phyloP scores from a whole-genome alignment of 2,888 invertebrate species.

The Drosophila melanocephala region DNA sequence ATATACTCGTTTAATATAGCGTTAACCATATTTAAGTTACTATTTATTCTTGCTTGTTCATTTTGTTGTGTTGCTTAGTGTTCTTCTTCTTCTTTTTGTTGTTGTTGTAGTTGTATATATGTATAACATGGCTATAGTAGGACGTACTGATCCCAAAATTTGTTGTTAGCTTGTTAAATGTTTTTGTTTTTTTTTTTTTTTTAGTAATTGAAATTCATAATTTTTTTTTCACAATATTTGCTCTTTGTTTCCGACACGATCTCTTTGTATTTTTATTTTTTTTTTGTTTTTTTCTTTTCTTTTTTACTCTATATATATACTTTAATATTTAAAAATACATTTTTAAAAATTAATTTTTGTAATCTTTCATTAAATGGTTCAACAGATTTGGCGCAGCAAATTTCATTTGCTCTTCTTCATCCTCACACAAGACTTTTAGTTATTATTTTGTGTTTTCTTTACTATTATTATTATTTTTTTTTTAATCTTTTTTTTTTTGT shows the following conservation, averaged over 20 bases:
- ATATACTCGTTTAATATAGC: conserved; percentile 62
- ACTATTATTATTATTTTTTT: conserved; percentile 19
- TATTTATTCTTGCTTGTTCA: conserved; percentile 63
- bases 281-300: conserved; percentile 51
- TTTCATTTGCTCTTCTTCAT: conserved; percentile 73
- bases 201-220: conserved; percentile 83
- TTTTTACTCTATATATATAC: conserved; percentile 68
- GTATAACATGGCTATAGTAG: conserved; percentile 82
- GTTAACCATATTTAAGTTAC: conserved; percentile 72
- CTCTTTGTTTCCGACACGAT: conserved; percentile 78
- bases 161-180: conserved; percentile 78
- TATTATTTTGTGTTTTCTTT: conserved; percentile 34
- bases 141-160: conserved; percentile 84
- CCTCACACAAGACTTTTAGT: conserved; percentile 71
- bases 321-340: conserved; percentile 76
- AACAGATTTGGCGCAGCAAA: conserved; percentile 82
- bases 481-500: conserved; percentile 20
- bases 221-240: conserved; percentile 79
- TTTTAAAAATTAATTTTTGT: conserved; percentile 77
- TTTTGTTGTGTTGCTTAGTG: conserved; percentile 58
- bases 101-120: conserved; percentile 67
- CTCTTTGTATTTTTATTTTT: conserved; percentile 56
- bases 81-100: conserved; percentile 53
- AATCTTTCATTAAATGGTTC: conserved; percentile 77
- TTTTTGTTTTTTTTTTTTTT: conserved; percentile 30